Base-by-base conservation (phyloP, 1,140 invertebrate genomes). In the Planococcus citri region DNA sequence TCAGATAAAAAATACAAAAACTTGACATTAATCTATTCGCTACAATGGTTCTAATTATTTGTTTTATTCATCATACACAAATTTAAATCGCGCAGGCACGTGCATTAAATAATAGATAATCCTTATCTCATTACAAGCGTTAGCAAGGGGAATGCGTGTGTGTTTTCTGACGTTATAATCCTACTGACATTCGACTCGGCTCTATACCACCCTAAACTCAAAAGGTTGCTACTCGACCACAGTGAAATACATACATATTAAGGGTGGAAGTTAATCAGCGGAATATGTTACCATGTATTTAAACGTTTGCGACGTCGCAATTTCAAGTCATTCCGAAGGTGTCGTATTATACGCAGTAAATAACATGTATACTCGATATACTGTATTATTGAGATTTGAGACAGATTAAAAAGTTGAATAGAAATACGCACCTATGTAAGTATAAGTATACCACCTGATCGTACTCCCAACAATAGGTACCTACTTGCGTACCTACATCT, bases 21-120 rank as follows among this genome's bases (percentile, higher is more conserved):
- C 60, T 64, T 25, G 60, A 64, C 60, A 25, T 64, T 64, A 25
- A 64, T 64, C 60, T 20, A 14, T 12, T 64, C 60, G 60, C 25
- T 64, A 64, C 60, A 64, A 64, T 25, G 25, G 22, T 25, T 24
- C 60, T 64, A 64, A 64, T 64, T 64, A 64, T 64, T 64, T 64
- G 60, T 64, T 64, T 64, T 64, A 64, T 64, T 64, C 60, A 64
- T 64, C 22, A 25, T 64, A 64, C 60, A 64, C 60, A 27, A 64
- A 27, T 64, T 64, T 64, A 64, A 64, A 64, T 25, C 60, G 17
- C 22, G 22, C 60, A 25, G 60, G 22, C 60, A 64, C 60, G 60
- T 64, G 60, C 25, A 14, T 25, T 64, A 24, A 64, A 64, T 64
- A 64, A 64, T 64, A 27, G 60, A 64, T 64, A 64, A 64, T 64